Conservation (phyloP, 2,888 invertebrate species). For the Sclerodermus sp. region DNA sequence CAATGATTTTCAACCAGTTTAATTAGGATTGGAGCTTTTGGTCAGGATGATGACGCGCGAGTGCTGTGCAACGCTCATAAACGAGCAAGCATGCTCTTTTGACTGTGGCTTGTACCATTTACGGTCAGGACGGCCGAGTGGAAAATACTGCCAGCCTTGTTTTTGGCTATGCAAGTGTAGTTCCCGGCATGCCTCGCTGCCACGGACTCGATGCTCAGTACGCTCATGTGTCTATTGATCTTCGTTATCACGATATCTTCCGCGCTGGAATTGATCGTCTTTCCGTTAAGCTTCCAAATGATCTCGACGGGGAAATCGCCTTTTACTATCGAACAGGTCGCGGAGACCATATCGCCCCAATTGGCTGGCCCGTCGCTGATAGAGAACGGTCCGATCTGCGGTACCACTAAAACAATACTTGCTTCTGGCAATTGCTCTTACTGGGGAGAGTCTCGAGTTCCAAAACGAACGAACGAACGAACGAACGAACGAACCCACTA, state of each 20-base stretch:
- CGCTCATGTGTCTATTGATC: constrained; percentile 62
- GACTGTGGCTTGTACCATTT: constrained; percentile 58
- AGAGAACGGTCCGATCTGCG: constrained; percentile 56
- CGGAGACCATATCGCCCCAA: constrained; percentile 56
- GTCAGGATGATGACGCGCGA: constrained; percentile 10
- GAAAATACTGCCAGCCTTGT: constrained; percentile 61
- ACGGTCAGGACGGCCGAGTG: constrained; percentile 61
- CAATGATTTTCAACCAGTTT: too few relatives aligned
- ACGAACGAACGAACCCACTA: too few relatives aligned
- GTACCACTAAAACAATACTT: constrained; percentile 51
- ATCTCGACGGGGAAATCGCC: constrained; percentile 80
- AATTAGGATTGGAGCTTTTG: too few relatives aligned
- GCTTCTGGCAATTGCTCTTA: neutral
- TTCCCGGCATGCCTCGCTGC: constrained; percentile 71
- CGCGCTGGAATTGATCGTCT: constrained; percentile 33
- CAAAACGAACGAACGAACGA: neutral
- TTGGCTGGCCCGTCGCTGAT: constrained; percentile 56
- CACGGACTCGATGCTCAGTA: constrained; percentile 71
- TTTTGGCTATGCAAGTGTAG: constrained; percentile 64
- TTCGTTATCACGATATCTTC: constrained; percentile 59
- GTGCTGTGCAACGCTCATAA: constrained; percentile 21
- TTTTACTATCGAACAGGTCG: constrained; percentile 74
- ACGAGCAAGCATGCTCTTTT: constrained; percentile 25
- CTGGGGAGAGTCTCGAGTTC: neutral
- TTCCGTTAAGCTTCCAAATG: constrained; percentile 72